Conservation (phyloP, 2,113 vertebrate species). For the Cebus imitator region DNA sequence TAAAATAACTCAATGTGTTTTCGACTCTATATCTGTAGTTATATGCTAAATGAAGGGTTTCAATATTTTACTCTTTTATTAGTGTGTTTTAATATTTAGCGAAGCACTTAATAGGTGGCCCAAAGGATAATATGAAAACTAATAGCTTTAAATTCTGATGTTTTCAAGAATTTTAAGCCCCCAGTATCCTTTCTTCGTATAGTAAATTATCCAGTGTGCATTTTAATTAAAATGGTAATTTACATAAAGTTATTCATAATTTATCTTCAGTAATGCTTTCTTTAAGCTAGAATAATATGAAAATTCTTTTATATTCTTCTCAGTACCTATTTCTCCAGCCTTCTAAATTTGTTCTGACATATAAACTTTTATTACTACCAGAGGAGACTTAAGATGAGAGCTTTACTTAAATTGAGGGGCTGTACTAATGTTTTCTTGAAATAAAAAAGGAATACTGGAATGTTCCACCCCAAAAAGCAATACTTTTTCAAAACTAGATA, state of each 20-base stretch:
- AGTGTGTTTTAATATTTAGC: conserved; percentile 48
- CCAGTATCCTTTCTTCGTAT: not conserved
- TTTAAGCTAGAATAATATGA: not conserved
- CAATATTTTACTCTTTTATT: conserved; percentile 10
- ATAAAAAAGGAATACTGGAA: not conserved
- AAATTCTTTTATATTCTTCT: not conserved
- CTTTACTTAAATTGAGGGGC: not conserved
- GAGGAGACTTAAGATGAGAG: not conserved
- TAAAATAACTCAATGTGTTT: not conserved
- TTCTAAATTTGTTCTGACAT: conserved; percentile 17
- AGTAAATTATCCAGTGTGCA: not conserved
- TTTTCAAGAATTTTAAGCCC: conserved; percentile 45
- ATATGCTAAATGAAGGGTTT: not conserved
- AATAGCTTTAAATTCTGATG: conserved; percentile 44
- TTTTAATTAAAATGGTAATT: conserved; percentile 64
- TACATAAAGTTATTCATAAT: conserved; percentile 43
- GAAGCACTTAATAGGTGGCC: conserved; percentile 28
- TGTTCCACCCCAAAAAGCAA: not conserved
- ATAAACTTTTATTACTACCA: not conserved
- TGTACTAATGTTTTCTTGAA: not conserved
- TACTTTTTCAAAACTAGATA: not conserved
- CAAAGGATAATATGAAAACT: conserved; percentile 37
- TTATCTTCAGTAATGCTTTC: conserved; percentile 11
- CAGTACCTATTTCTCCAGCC: not conserved
- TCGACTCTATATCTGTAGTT: not conserved